These are phyloP conservation scores for Forbesichthys papilliferus DNA, from an alignment of 2,113 vertebrate species.

Conservation along the genomic window DNA sequence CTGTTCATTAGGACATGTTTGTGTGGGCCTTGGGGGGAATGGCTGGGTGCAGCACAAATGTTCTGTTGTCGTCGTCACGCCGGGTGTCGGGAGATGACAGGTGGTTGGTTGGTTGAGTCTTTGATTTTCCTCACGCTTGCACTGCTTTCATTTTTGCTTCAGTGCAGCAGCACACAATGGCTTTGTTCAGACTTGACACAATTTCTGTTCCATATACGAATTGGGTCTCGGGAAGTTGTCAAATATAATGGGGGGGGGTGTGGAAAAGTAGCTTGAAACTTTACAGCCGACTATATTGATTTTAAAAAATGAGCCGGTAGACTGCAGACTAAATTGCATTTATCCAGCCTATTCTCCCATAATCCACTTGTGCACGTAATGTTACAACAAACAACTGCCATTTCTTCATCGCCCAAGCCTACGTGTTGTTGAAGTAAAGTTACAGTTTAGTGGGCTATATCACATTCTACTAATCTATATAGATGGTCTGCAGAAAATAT, in stretches of 20 bases:
- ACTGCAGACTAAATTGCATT: too few species aligned
- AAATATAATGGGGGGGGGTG: neutral
- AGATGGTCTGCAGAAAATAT: too few species aligned
- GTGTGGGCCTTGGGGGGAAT: constrained; percentile 37
- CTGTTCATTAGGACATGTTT: constrained; percentile 69
- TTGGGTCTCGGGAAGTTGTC: neutral
- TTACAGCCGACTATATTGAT: too few species aligned
- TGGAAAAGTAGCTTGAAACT: too few species aligned
- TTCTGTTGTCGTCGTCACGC: constrained; percentile 18
- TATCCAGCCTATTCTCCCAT: too few species aligned
- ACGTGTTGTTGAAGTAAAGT: too few species aligned
- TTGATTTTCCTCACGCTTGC: neutral
- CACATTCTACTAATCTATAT: too few species aligned
- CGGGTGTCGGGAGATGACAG: constrained; percentile 23
- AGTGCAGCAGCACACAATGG: neutral
- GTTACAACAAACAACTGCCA: too few species aligned
- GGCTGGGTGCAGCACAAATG: constrained; percentile 17
- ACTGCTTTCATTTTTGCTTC: neutral
- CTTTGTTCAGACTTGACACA: neutral
- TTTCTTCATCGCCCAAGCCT: too few species aligned
- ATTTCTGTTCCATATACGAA: constrained; percentile 23
- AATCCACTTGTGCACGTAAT: neutral
- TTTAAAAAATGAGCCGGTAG: too few species aligned
- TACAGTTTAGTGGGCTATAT: too few species aligned
- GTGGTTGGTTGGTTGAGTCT: constrained; percentile 3